Evolutionary conservation across 2,888 invertebrate species (phyloP).

Genomic region (Herminia tarsipennalis): DNA sequence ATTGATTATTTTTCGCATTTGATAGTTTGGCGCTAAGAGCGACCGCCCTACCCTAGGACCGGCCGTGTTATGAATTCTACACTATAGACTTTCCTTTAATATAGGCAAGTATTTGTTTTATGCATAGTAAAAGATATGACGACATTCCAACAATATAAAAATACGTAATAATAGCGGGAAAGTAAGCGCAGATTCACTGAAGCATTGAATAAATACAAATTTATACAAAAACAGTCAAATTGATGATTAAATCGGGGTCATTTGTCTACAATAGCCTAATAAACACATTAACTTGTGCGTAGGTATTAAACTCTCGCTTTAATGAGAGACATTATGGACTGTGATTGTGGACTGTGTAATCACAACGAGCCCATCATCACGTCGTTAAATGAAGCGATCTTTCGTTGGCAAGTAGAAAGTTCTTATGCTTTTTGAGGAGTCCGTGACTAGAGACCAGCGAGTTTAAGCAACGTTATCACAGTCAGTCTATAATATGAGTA

Average conservation of each 20-base stretch:
- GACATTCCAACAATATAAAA: too few species aligned
- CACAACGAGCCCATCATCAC: constrained; percentile 66
- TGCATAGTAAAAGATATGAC: constrained; percentile 1
- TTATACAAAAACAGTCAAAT: constrained; percentile 20
- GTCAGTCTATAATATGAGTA: too few species aligned
- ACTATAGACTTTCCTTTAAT: too few species aligned
- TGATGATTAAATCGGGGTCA: constrained; percentile 11
- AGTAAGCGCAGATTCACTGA: not conserved
- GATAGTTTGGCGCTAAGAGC: too few species aligned
- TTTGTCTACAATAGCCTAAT: constrained; percentile 18
- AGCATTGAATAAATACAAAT: constrained; percentile 12
- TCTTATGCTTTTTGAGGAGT: too few species aligned
- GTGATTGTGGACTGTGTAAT: constrained; percentile 55
- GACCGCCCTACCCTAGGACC: too few species aligned
- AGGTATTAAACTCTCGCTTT: constrained; percentile 55
- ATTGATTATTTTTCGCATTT: too few species aligned
- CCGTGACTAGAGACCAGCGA: too few species aligned
- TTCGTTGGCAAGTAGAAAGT: constrained; percentile 77
- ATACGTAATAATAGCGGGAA: too few species aligned
- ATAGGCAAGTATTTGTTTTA: too few species aligned
- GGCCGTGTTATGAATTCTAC: too few species aligned
- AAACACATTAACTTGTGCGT: constrained; percentile 18
- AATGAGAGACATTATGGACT: constrained; percentile 58
- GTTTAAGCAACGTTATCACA: too few species aligned
- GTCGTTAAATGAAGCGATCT: constrained; percentile 71